Evolutionary conservation across 1,140 invertebrate genomes (phyloP), one percentile per base, ranked within the genome.

Genomic region (Drosophila nigromelanica): DNA sequence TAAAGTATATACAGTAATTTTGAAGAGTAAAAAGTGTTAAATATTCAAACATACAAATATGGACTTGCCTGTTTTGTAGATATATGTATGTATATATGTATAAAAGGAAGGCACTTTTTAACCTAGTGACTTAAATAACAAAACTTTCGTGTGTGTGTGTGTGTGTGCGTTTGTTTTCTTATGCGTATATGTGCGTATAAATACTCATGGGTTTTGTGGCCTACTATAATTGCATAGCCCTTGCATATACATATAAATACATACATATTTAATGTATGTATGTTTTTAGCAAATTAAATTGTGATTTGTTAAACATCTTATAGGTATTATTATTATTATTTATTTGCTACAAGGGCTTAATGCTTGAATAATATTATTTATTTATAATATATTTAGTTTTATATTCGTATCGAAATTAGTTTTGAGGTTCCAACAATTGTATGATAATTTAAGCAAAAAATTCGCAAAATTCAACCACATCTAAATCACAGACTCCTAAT

Each of bases 401-500:
- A 39, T 40, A 62, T 76, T 60, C 56, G 61, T 70, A 68, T 43
- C 60, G 59, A 61, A 47, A 60, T 63, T 58, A 73, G 60, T 77
- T 66, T 70, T 73, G 39, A 67, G 76, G 60, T 80, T 81, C 55
- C 61, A 59, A 76, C 66, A 78, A 75, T 82, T 81, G 48, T 61
- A 72, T 73, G 37, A 51, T 68, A 69, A 62, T 76, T 54, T 21
- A 78, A 75, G 21, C 68, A 78, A 76, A 72, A 69, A 68, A 60
- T 76, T 55, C 72, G 71, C 77, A 74, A 67, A 78, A 73, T 80
- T 89, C 64, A 83, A 89, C 71, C 85, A 89, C 85, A 80, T 89
- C 77, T 89, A 89, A 89, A 89, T 89, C 85, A 89, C 85, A 89
- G 85, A 74, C 80, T 89, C 87, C 85, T 89, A 89, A 83, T 78